A percentile compares a stretch with the other conserved stretches of the same genome.
phyloP scores from a whole-genome alignment of 2,797 vertebrate genomes.

The Platalea minor region DNA sequence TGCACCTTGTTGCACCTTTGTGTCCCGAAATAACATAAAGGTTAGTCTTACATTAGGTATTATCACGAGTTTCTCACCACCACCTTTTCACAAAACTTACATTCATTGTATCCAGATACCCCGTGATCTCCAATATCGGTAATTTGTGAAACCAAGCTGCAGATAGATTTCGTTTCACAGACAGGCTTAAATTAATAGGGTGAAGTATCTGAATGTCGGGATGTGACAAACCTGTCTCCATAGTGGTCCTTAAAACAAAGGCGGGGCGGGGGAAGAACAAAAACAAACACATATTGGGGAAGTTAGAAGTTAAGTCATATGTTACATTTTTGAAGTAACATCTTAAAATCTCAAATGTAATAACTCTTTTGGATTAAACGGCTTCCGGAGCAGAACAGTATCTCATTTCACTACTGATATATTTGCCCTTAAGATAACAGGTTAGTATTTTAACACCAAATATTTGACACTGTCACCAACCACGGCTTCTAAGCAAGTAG shows the following conservation, averaged over 20 bases:
- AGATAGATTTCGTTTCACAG: constrained; percentile 87
- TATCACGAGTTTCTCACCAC: neutral
- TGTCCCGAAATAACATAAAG: neutral
- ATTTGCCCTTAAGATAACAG: neutral
- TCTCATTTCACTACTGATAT: neutral
- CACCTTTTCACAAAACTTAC: constrained; percentile 74
- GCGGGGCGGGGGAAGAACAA: neutral
- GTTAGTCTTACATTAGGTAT: neutral
- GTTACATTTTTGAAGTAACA: neutral
- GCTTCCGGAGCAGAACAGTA: neutral
- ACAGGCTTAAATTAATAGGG: constrained; percentile 90
- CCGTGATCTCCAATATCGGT: constrained; percentile 84
- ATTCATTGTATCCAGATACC: constrained; percentile 85
- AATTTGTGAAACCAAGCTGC: constrained; percentile 87
- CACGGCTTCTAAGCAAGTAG: neutral
- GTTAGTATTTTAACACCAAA: neutral
- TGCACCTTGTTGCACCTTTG: neutral
- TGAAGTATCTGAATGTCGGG: constrained; percentile 86
- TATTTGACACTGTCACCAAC: neutral
- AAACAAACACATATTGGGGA: neutral
- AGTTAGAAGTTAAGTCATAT: neutral
- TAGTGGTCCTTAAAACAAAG: constrained; percentile 71
- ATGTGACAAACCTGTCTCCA: constrained; percentile 68
- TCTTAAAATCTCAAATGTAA: neutral
- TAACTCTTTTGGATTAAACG: neutral